A percentile compares a stretch with the other conserved stretches of the same genome.
phyloP scores from a whole-genome alignment of 2,113 vertebrate genomes.

The Micromys minutus region DNA sequence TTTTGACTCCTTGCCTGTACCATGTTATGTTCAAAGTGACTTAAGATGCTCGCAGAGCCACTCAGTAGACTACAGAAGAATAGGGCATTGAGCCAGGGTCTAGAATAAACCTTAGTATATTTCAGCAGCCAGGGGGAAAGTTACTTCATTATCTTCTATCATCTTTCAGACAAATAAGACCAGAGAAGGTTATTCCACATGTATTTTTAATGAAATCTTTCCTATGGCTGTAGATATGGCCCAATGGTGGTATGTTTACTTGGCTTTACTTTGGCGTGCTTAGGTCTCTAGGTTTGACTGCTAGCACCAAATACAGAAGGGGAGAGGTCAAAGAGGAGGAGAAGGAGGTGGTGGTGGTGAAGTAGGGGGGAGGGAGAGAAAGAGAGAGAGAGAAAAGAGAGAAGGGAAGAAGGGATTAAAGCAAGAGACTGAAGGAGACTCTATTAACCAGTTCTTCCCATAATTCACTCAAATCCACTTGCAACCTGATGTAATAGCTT shows the following conservation, averaged over 20 bases:
- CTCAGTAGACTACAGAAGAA: neutral
- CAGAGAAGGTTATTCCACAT: neutral
- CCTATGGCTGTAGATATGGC: neutral
- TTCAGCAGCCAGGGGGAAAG: neutral
- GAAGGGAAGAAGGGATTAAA: neutral
- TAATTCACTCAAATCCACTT: constrained; percentile 8
- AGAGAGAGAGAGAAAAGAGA: neutral
- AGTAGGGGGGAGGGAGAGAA: too few relatives aligned
- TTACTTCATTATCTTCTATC: constrained; percentile 31
- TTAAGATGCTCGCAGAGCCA: neutral
- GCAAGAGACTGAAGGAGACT: neutral
- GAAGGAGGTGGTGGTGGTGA: rapidly evolving
- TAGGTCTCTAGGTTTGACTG: neutral
- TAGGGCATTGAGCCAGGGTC: neutral
- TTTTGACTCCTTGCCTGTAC: constrained; percentile 33
- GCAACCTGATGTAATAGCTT: neutral
- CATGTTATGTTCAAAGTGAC: neutral
- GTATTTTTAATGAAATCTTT: neutral
- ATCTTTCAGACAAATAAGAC: neutral
- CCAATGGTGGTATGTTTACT: neutral
- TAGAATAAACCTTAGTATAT: neutral
- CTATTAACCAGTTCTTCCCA: neutral
- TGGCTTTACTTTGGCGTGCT: neutral
- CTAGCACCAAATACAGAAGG: neutral
- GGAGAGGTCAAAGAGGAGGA: neutral